Evolutionary conservation across 2,888 invertebrate genomes (phyloP), one percentile per base, ranked within the genome.

Genomic region (Drosophila pegasa): DNA sequence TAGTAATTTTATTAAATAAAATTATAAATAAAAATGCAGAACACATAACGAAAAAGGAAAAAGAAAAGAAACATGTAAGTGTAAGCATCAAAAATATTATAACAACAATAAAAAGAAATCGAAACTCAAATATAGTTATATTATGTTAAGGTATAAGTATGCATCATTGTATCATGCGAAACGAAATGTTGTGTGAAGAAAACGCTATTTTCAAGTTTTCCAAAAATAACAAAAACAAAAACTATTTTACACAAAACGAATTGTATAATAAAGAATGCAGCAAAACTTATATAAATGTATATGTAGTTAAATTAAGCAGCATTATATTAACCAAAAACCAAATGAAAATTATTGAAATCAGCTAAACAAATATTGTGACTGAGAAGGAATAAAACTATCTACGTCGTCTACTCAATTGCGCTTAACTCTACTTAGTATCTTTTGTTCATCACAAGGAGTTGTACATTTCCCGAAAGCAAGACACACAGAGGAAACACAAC

Each of bases 1-100:
- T 91, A 91, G 89, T 89, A 89, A 90, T 90, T 90, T 90, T 90
- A 90, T 89, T 89, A 84, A 89, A 90, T 88, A 90, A 88, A 88
- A 89, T 89, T 87, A 89, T 78, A 81, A 54, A 64, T 52, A 66
- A 45, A 27, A 27, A 68, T 61, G 69, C 47, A 63, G 37, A 72
- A 70, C 76, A 65, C 71, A 75, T 67, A 62, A 66, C 43, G 43
- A 73, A 37, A 65, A 68, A 74, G 62, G 60, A 75, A 20, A 31
- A 25, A 73, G 33, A 65, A 68, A 74, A 64, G 60, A 75, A 20
- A 31, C 9, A 31, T 48, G 55, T 67, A 64, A 61, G 51, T 66
- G 18, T 63, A 77, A 75, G 57, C 50, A 65, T 47, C 50, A 63
- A 65, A 47, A 51, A 72, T 68, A 75, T 38, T 60, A 61, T 38